Evolutionary conservation across 1,140 invertebrate species (phyloP).

Genomic region (Platyscapa corneri): DNA sequence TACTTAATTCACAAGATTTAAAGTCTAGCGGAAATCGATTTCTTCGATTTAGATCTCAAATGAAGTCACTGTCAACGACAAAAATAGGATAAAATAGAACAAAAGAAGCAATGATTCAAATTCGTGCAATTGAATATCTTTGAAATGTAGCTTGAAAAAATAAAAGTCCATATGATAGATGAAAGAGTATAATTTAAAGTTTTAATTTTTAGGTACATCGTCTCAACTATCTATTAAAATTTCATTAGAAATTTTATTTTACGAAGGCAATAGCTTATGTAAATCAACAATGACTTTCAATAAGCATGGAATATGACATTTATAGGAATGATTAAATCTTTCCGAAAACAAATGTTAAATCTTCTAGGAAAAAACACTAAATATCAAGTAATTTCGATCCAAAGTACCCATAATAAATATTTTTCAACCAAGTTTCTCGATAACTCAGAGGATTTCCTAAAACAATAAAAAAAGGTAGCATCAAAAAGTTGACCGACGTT

Average conservation of each 20-base stretch:
- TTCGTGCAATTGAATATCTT: not conserved
- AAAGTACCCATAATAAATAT: slow-evolving; percentile 25
- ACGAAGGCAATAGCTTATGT: no score
- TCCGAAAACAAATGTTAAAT: not conserved
- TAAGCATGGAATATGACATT: not conserved
- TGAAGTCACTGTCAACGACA: not conserved
- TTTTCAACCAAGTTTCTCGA: slow-evolving; percentile 9
- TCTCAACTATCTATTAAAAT: not conserved
- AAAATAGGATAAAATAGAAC: not conserved
- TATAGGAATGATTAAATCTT: not conserved
- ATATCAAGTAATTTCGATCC: slow-evolving; percentile 28
- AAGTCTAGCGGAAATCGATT: slow-evolving; percentile 5
- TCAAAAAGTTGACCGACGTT: slow-evolving; percentile 20
- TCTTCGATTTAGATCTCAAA: not conserved
- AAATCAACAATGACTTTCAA: not conserved
- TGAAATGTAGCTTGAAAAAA: not conserved
- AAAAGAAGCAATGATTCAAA: not conserved
- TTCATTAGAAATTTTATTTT: not conserved
- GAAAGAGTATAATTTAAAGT: not conserved
- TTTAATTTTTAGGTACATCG: not conserved
- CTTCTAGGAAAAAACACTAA: not conserved
- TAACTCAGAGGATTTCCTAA: slow-evolving; percentile 6
- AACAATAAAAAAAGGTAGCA: not conserved
- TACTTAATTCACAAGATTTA: not conserved
- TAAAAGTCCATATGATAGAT: not conserved